A percentile compares a stretch with the other conserved stretches of the same genome.
phyloP scores from a whole-genome alignment of 2,113 vertebrate genomes.

The Formicarius rufipectus region DNA sequence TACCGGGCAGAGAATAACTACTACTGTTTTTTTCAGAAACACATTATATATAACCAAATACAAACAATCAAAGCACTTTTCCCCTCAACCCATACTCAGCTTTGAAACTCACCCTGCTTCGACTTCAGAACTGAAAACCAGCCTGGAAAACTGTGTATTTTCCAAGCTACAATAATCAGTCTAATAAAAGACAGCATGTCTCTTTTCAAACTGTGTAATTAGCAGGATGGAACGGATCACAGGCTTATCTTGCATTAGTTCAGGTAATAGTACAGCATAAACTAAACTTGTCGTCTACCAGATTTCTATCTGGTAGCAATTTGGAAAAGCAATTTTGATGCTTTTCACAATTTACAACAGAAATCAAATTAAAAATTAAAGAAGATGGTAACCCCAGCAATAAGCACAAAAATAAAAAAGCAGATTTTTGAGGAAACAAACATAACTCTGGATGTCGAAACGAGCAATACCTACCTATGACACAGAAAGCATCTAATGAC shows the following conservation, averaged over 20 bases:
- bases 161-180: neutral
- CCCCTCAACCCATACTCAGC: neutral
- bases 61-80: neutral
- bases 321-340: neutral
- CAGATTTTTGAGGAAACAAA: rapidly evolving
- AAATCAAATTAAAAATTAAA: neutral
- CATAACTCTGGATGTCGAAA: neutral
- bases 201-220: neutral
- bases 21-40: neutral
- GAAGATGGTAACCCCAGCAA: neutral
- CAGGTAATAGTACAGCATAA: neutral
- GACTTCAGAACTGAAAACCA: neutral
- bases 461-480: rapidly evolving
- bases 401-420: neutral
- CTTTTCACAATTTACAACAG: neutral
- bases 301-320: neutral
- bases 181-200: neutral
- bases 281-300: neutral
- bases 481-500: slow-evolving; percentile 22
- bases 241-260: neutral
- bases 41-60: neutral
- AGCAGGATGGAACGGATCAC: neutral
- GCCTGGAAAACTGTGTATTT: neutral
- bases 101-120: neutral
- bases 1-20: neutral